Conservation (phyloP, 2,113 vertebrate species). For the Podarcis cretensis region DNA sequence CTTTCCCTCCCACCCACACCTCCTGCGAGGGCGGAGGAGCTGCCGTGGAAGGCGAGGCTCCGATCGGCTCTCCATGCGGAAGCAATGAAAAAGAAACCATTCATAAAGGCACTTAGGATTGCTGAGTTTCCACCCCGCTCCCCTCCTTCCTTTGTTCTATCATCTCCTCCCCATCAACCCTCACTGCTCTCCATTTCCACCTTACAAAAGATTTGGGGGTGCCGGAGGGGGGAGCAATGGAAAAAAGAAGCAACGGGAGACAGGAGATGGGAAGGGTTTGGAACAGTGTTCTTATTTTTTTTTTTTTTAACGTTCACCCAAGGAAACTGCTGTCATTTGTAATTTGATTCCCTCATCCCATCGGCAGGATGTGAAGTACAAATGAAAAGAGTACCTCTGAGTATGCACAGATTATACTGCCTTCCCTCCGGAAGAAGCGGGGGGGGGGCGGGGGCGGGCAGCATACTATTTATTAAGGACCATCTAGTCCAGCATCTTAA, state of each 20-base stretch:
- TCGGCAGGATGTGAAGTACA: rapidly evolving
- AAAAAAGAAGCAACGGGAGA: not conserved
- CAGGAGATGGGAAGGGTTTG: not conserved
- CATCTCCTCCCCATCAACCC: not conserved
- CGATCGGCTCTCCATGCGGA: not conserved
- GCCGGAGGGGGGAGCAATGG: not conserved
- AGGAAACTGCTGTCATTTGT: not conserved
- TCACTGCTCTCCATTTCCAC: not conserved
- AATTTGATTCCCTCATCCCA: not conserved
- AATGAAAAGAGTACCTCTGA: not conserved
- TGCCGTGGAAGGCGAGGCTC: not conserved
- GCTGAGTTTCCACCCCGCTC: not conserved
- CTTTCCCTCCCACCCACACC: not conserved
- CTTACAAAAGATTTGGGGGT: not conserved
- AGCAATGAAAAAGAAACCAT: not conserved
- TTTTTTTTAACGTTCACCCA: not conserved
- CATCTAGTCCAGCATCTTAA: too few species aligned
- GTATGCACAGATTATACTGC: not conserved
- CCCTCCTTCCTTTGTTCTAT: not conserved
- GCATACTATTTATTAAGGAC: too few species aligned
- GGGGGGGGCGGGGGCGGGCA: too few species aligned
- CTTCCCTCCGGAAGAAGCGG: not conserved
- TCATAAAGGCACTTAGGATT: not conserved
- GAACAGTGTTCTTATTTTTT: not conserved
- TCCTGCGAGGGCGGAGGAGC: too few species aligned